phyloP scores from a whole-genome alignment of 2,797 vertebrate species.

The Okamejei kenojei region DNA sequence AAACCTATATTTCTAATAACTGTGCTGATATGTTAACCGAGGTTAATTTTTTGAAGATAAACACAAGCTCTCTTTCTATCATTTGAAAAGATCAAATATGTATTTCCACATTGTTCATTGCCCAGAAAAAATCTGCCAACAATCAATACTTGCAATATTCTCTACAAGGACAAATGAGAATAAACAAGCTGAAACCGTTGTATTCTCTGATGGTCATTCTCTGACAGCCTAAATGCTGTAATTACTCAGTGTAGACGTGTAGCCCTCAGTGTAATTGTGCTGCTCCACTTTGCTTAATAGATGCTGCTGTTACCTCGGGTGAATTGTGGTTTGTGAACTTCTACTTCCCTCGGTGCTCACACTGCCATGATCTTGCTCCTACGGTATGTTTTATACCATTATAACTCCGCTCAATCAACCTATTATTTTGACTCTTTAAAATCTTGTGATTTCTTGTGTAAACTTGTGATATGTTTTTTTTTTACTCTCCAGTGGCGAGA shows the following conservation, averaged over 20 bases:
- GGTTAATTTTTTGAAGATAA: background rate
- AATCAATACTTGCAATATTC: background rate
- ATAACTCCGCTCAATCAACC: background rate
- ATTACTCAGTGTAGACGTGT: background rate
- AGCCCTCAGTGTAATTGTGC: background rate
- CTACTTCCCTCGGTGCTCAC: constrained; percentile 90
- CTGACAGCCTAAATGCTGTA: background rate
- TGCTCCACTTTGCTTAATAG: constrained; percentile 54
- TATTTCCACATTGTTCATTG: background rate
- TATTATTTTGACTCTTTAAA: background rate
- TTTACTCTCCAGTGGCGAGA: constrained; percentile 76
- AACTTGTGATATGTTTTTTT: background rate
- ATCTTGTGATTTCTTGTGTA: background rate
- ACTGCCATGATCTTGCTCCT: constrained; percentile 91
- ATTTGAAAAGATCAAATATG: background rate
- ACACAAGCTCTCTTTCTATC: background rate
- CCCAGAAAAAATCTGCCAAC: background rate
- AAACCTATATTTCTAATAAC: background rate
- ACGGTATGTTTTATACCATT: constrained; percentile 61
- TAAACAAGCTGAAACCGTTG: background rate
- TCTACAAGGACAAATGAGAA: background rate
- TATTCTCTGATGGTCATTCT: background rate
- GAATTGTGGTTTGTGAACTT: constrained; percentile 98
- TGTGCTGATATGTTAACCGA: background rate
- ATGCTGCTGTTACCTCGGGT: constrained; percentile 85